Base-by-base conservation (phyloP, 2,888 invertebrate genomes). In the Drosophila basisetae region DNA sequence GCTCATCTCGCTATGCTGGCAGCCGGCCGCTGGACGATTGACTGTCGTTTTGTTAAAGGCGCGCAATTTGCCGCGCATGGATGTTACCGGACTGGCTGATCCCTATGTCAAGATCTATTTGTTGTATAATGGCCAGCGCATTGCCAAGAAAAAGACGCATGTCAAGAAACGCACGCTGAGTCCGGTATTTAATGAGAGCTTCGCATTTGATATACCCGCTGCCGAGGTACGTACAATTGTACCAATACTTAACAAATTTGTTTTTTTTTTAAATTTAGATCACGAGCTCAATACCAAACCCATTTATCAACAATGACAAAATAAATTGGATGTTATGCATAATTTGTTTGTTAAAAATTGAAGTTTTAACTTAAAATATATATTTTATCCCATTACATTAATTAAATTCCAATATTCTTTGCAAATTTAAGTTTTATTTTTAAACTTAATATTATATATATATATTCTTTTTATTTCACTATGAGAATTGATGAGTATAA, bases 181-280 rank as follows among this genome's bases (percentile, higher is more conserved):
- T 94, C 99, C 99, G 0, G 99, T 99, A 66, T 99, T 99, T 95
- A 99, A 99, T 94, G 99, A 99, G 94, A 98, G 98, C 63, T 99
- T 99, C 94, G 97, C 98, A 64, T 99, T 99, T 93, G 99, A 99
- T 91, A 97, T 99, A 81, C 99, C 98, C 25, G 96, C 96, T 58
- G 95, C 94, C 92, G 94, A 94, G 96, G 93, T 93, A 68, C 74
- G 88, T 53, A 10, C 3, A 2, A 31, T 10, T 25, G 2, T 9
- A 28, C n/a, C 30, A n/a, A 30, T 37, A n/a, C 1, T 28, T 4
- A 25, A 7, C 7, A 28, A 28, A 22, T 22, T 22, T 28, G 11
- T 28, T 4, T 0, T 13, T 25, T 18, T 25, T 28, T 37, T 37
- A 11, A 7, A 22, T 28, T 18, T 18, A 7, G 13, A 18, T 56